Base-by-base conservation (phyloP, 1,140 invertebrate species). In the Idris sp. region DNA sequence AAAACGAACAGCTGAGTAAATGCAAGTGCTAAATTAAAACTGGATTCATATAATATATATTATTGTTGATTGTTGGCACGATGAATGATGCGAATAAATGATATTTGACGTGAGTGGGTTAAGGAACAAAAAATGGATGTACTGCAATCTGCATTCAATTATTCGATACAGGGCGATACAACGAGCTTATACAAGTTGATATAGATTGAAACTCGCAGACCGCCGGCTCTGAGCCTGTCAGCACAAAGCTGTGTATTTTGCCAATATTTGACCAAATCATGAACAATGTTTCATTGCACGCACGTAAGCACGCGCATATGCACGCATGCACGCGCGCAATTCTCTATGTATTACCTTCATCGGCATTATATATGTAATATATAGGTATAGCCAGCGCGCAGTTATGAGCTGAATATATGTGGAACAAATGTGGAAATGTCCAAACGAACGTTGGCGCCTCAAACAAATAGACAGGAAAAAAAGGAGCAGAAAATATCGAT, bases 211-310 rank as follows among this genome's bases (percentile, higher is more conserved):
- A 51, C 9, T 25, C 36, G 48, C 30, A 35, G 46, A 41, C 56
- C 36, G 48, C 10, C 9, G 16, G 68, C 36, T 65, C 74, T 16
- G 43, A 53, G 30, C 79, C 78, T 84, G 83, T 73, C 62, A 83
- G 82, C 83, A 83, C 86, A 87, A 85, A 85, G 82, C 81, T 83
- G 85, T 86, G 85, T 87, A 87, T 87, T 81, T 83, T 81, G 84
- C 84, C 84, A 87, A 87, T 87, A 87, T 87, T 87, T 87, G 85
- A 86, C 84, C 83, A 87, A 87, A 87, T 87, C 84, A 87, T 87
- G 84, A 87, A 87, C 84, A 87, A 86, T 87, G 84, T 86, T 87
- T 86, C 82, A 86, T 86, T 83, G 83, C 82, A 85, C 81, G 85
- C 81, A 81, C 72, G 79, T 67, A 76, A 75, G 68, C 51, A 59